These are phyloP conservation scores for Elaphurus davidianus DNA, from an alignment of 2,113 vertebrate genomes.

Conservation along the genomic window DNA sequence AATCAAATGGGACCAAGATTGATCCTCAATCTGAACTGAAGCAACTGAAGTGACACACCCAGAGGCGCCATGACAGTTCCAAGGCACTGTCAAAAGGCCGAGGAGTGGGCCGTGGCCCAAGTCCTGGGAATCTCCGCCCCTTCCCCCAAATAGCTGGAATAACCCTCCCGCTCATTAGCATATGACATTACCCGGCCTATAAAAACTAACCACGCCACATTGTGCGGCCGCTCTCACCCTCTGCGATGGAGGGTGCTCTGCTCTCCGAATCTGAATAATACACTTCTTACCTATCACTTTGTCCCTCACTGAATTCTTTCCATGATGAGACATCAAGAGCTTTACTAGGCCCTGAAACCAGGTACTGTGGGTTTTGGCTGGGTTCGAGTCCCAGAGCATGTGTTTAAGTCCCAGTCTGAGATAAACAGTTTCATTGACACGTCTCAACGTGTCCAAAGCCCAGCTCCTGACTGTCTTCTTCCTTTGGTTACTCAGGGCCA, in stretches of 20 bases:
- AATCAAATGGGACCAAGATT: background rate
- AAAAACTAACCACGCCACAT: background rate
- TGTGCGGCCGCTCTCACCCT: accelerated
- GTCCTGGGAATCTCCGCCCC: background rate
- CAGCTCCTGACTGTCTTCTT: background rate
- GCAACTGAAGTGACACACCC: background rate
- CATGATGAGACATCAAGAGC: background rate
- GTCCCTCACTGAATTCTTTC: background rate
- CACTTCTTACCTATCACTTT: background rate
- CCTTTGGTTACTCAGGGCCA: background rate
- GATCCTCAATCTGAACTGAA: background rate
- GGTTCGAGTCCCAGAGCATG: background rate
- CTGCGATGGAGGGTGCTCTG: background rate
- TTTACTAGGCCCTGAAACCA: background rate
- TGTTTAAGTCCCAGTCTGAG: background rate
- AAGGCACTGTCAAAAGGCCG: background rate
- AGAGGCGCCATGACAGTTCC: background rate
- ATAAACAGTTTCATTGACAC: background rate
- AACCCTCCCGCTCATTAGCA: background rate
- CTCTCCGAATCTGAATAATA: background rate
- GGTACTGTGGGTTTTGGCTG: background rate
- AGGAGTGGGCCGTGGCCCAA: background rate
- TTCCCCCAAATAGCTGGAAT: background rate
- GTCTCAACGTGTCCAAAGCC: background rate
- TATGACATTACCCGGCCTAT: background rate